Percentiles rank a stretch among this genome's conserved stretches.
These are phyloP conservation scores for Plumapathes pennacea DNA, from an alignment of 92 coral and sea anemone genomes.

Conservation along the genomic window DNA sequence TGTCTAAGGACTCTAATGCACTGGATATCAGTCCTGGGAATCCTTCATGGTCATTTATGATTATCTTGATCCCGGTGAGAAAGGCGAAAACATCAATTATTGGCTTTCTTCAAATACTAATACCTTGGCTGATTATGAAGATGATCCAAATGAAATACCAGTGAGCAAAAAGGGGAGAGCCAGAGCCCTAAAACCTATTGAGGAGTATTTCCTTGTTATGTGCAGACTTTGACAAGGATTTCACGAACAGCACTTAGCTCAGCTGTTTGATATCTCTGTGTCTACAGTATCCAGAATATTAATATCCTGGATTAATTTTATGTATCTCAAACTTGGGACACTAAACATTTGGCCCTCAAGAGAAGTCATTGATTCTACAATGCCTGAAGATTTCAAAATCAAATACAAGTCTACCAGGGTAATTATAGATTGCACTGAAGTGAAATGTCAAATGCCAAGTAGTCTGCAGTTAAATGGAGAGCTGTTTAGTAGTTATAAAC, in stretches of 20 bases:
- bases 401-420: slow-evolving; percentile 29
- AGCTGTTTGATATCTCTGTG: slow-evolving; percentile 41
- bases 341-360: slow-evolving; percentile 39
- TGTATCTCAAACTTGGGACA: slow-evolving; percentile 33
- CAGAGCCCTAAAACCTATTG: slow-evolving; percentile 12
- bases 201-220: slow-evolving; percentile 28
- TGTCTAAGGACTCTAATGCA: slow-evolving; percentile 30
- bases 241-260: slow-evolving; percentile 30
- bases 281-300: slow-evolving; percentile 36
- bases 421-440: slow-evolving; percentile 25
- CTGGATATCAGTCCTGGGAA: slow-evolving; percentile 29
- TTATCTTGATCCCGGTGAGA: slow-evolving; percentile 17
- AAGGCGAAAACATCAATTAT: slow-evolving; percentile 19
- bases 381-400: slow-evolving; percentile 47
- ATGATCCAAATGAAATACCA: background rate
- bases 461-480: slow-evolving; percentile 13
- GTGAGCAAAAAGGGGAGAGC: slow-evolving; percentile 41
- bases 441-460: slow-evolving; percentile 26
- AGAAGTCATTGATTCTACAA: slow-evolving; percentile 3
- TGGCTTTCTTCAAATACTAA: slow-evolving; percentile 27
- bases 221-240: slow-evolving; percentile 46
- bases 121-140: slow-evolving; percentile 9
- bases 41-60: slow-evolving; percentile 19
- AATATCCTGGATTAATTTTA: slow-evolving; percentile 40
- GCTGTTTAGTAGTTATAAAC: slow-evolving; percentile 5